Evolutionary conservation across 2,888 invertebrate genomes (phyloP).

Genomic region (Drosophila hawaiiensis): DNA sequence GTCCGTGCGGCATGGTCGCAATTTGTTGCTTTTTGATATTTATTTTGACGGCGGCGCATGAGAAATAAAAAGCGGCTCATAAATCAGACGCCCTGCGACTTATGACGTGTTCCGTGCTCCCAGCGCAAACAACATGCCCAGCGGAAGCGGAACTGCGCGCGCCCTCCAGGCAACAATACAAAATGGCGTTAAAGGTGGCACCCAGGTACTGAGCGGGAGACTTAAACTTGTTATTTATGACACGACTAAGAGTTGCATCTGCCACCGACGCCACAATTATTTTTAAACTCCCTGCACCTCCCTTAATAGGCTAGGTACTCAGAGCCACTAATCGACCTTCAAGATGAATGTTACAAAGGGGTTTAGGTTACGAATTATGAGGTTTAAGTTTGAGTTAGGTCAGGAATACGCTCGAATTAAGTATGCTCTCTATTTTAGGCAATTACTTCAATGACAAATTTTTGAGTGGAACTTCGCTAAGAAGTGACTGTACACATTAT

Average conservation of each 20-base stretch:
- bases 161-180: constrained; percentile 19
- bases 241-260: constrained; percentile 54
- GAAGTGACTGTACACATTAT: neutral
- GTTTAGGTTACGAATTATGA: neutral
- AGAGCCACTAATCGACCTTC: constrained; percentile 34
- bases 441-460: neutral
- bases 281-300: neutral
- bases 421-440: neutral
- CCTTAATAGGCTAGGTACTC: neutral
- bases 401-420: neutral
- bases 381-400: neutral
- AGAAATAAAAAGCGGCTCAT: constrained; percentile 61
- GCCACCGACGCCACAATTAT: constrained; percentile 23
- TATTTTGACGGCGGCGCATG: constrained; percentile 60
- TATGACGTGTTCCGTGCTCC: constrained; percentile 25
- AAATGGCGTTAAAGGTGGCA: constrained; percentile 41
- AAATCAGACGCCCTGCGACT: constrained; percentile 68
- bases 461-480: neutral
- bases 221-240: constrained; percentile 76
- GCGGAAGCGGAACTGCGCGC: constrained; percentile 53
- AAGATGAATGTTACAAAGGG: neutral
- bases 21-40: constrained; percentile 80
- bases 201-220: constrained; percentile 52
- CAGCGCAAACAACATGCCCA: constrained; percentile 52
- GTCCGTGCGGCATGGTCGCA: constrained; percentile 22